Conservation (phyloP, 2,113 vertebrate genomes). For the Phyllostomus hastatus region DNA sequence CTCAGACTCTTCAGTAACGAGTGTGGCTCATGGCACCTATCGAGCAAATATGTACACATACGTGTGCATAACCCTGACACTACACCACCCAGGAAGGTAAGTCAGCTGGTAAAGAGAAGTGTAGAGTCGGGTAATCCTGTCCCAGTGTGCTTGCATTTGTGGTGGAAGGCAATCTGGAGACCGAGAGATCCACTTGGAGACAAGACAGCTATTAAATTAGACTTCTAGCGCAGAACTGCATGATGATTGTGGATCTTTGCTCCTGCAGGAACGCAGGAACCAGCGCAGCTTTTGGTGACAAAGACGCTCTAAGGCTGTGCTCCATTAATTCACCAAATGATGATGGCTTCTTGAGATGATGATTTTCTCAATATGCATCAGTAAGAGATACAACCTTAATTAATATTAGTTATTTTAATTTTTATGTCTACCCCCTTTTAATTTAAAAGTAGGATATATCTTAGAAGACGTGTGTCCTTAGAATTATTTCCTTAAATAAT, state of each 20-base stretch:
- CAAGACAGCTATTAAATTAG: background rate
- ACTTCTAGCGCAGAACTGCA: background rate
- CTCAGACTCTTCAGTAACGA: background rate
- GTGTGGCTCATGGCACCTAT: too few relatives aligned
- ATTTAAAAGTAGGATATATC: background rate
- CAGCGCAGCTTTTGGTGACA: background rate
- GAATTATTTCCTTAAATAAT: background rate
- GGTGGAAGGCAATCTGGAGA: background rate
- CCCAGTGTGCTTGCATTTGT: background rate
- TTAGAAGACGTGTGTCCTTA: background rate
- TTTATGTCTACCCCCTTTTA: background rate
- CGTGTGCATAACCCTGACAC: background rate
- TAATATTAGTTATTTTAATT: background rate
- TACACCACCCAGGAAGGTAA: background rate
- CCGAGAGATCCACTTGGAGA: background rate
- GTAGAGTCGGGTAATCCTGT: background rate
- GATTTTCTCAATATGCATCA: background rate
- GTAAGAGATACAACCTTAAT: background rate
- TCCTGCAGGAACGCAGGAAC: background rate
- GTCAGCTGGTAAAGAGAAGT: background rate
- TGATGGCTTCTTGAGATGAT: background rate
- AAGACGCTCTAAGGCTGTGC: background rate
- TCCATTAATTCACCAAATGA: background rate
- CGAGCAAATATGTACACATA: background rate
- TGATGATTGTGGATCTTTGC: background rate